Conservation (phyloP, 2,797 vertebrate species). For the Xerus rutilus region DNA sequence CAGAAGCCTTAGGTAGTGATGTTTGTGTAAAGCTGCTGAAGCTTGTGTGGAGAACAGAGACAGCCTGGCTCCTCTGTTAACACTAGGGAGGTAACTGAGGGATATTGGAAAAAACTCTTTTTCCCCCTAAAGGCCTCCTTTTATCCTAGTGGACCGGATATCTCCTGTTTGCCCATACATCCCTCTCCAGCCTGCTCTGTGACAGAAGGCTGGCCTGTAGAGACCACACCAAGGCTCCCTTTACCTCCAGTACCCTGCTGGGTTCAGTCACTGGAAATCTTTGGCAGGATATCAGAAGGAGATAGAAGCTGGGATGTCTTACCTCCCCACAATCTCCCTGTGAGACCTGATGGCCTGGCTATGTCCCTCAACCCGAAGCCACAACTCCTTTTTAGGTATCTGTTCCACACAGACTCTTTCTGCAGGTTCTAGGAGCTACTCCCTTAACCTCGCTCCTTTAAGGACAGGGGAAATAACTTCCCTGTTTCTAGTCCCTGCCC, state of each 20-base stretch:
- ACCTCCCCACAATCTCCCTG: not conserved
- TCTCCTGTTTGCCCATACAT: not conserved
- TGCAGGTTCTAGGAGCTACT: not conserved
- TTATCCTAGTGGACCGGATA: not conserved
- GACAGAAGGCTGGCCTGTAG: not conserved
- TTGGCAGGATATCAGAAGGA: not conserved
- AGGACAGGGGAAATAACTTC: not conserved
- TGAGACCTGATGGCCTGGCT: not conserved
- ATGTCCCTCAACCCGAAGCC: not conserved
- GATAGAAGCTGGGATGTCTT: not conserved
- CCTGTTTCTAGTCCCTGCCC: not conserved
- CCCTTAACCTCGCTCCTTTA: not conserved
- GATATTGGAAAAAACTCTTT: not conserved
- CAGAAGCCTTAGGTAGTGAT: not conserved
- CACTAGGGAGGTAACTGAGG: not conserved
- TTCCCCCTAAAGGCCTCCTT: constrained; percentile 6
- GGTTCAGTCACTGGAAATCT: not conserved
- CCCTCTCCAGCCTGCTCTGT: not conserved
- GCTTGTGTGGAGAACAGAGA: not conserved
- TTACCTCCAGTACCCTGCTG: not conserved
- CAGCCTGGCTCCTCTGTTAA: not conserved
- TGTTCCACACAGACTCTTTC: not conserved
- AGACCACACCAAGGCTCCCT: not conserved
- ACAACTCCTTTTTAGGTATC: not conserved
- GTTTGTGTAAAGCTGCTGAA: not conserved